Conservation (phyloP, 2,113 vertebrate species). For the Dolichallabes microphthalmus region DNA sequence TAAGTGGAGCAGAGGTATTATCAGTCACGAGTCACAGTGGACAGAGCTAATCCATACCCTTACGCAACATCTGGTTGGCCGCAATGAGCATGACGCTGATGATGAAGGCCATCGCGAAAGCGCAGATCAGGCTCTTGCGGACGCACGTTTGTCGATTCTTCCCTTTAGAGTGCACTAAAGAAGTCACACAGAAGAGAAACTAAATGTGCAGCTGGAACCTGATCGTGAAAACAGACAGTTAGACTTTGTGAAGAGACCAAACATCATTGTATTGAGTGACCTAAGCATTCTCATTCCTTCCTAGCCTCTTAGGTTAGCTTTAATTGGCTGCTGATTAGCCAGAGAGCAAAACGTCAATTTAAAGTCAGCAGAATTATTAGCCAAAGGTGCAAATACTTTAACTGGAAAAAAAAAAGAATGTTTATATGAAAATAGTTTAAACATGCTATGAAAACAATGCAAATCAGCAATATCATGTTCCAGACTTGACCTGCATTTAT, state of each 20-base stretch:
- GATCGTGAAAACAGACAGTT: neutral
- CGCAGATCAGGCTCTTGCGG: slow-evolving; percentile 98
- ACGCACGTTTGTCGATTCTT: slow-evolving; percentile 97
- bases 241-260: slow-evolving; percentile 13
- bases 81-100: slow-evolving; percentile 99
- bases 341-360: neutral
- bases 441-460: neutral
- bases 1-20: slow-evolving; percentile 38
- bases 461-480: neutral
- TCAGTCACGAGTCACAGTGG: slow-evolving; percentile 74
- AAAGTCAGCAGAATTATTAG: neutral
- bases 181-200: slow-evolving; percentile 13
- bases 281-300: neutral
- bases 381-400: neutral
- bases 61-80: slow-evolving; percentile 98
- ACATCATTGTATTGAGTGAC: neutral
- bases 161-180: slow-evolving; percentile 91
- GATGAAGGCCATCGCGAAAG: slow-evolving; percentile 99
- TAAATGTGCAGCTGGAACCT: slow-evolving; percentile 9
- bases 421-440: neutral
- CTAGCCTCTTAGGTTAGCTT: neutral
- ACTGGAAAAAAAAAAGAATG: neutral
- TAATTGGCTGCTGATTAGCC: neutral
- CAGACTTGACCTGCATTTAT: neutral
- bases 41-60: slow-evolving; percentile 90